phyloP scores from a whole-genome alignment of 2,888 invertebrate genomes.

The Drosophila borborema region DNA sequence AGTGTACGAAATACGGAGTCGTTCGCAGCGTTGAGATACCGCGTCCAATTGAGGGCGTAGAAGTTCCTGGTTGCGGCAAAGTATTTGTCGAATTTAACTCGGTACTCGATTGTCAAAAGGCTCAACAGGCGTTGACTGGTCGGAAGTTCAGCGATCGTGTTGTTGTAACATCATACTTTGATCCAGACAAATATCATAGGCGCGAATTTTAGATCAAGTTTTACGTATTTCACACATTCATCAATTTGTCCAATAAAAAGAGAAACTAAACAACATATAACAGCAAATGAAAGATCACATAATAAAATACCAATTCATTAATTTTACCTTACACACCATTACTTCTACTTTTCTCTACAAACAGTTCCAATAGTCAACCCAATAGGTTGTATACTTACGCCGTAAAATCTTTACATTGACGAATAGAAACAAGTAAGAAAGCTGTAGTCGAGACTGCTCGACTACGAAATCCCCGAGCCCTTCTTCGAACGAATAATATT shows the following conservation, averaged over 20 bases:
- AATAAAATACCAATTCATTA: constrained; percentile 51
- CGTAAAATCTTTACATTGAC: too few species aligned
- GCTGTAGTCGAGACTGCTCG: too few species aligned
- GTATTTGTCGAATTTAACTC: constrained; percentile 99
- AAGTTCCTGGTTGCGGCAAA: constrained; percentile 99
- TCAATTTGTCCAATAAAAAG: constrained; percentile 60
- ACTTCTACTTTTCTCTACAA: constrained; percentile 1
- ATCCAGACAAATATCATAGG: constrained; percentile 98
- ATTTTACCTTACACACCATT: constrained; percentile 48
- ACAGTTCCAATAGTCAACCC: too few species aligned
- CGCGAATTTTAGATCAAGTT: constrained; percentile 92
- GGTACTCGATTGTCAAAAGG: constrained; percentile 98
- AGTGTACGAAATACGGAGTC: constrained; percentile 98
- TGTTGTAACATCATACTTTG: constrained; percentile 99
- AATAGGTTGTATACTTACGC: neutral
- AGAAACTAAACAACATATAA: constrained; percentile 10
- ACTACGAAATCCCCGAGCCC: too few species aligned
- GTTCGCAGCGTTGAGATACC: constrained; percentile 99
- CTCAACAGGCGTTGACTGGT: constrained; percentile 98
- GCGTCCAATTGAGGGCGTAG: constrained; percentile 97
- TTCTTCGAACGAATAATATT: too few species aligned
- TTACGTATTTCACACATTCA: constrained; percentile 74
- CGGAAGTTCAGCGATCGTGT: constrained; percentile 99
- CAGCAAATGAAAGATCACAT: constrained; percentile 22
- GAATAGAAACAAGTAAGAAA: too few species aligned